Evolutionary conservation across 2,797 vertebrate species (phyloP), one percentile per base, ranked within the genome.

Genomic region (Gambusia yucatana): DNA sequence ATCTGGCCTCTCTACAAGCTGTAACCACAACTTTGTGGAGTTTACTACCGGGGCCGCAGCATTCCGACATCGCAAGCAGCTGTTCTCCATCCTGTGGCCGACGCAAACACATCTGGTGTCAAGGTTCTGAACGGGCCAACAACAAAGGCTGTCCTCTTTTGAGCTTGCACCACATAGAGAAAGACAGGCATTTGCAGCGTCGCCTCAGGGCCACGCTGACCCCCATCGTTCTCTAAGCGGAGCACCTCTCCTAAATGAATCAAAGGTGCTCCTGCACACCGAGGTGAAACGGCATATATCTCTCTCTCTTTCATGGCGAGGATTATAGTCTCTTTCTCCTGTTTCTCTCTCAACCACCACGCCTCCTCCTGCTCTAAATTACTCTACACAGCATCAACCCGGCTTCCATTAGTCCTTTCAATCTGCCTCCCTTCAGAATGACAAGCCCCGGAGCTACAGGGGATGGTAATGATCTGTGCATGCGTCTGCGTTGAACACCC

Each of bases 381-480:
- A 95, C 90, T 92, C 84, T 88, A 89, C 94, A 93, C 89, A 87
- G 92, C 93, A 94, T 94, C 92, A 94, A 86, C 90, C 92, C 88
- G 76, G 82, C 91, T 91, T 92, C 93, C 91, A 93, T 92, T 90
- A 93, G 78, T 84, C 90, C 82, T 84, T 92, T 95, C 92, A 96
- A 95, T 95, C 94, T 93, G 92, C 88, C 93, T 96, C 90, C 94
- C 94, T 96, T 95, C 92, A 95, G 89, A 94, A 90, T 81, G 92
- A 94, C 86, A 86, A 91, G 90, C 87, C 94, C 92, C 75, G 88
- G 80, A 90, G 92, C 86, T 84, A 95, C 84, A 87, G 59, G 77
- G 89, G 87, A 96, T 89, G 89, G 91, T 94, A 96, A 96, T 94
- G 88, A 93, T 93, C 93, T 94, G 88, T 91, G 90, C 91, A 91